Conservation (phyloP, 2,797 vertebrate genomes). For the Acanthurus leucopareius region DNA sequence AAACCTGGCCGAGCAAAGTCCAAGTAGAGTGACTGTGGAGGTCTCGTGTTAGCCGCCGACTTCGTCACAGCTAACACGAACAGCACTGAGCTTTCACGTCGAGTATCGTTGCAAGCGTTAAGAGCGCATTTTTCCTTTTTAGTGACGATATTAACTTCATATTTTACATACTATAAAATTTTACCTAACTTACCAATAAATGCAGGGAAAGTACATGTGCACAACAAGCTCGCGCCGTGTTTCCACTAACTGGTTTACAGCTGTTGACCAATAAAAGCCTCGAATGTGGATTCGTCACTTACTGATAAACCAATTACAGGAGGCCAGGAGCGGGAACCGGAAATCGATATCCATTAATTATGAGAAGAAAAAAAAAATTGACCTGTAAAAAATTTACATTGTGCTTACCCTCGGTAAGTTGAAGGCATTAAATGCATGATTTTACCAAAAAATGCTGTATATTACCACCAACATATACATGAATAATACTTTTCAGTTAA, state of each 20-base stretch:
- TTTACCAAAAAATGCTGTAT: background rate
- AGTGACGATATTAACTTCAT: background rate
- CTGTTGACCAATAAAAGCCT: slow-evolving; percentile 63
- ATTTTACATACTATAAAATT: background rate
- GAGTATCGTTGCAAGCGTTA: background rate
- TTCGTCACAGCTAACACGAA: background rate
- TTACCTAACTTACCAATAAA: slow-evolving; percentile 19
- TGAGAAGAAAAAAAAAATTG: background rate
- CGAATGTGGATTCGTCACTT: background rate
- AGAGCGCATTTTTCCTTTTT: background rate
- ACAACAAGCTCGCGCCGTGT: fast-evolving
- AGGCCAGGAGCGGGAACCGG: slow-evolving; percentile 8
- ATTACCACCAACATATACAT: no score
- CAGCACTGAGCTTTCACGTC: background rate
- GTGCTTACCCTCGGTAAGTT: background rate
- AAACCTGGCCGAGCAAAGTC: slow-evolving; percentile 34
- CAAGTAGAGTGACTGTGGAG: background rate
- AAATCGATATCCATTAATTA: background rate
- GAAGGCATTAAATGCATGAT: fast-evolving
- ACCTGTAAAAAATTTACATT: background rate
- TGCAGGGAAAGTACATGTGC: no score
- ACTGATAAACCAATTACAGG: slow-evolving; percentile 52
- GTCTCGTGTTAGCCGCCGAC: background rate
- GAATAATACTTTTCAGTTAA: no score
- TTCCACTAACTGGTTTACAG: slow-evolving; percentile 50